Percentiles rank a stretch among this genome's conserved stretches.
Conservation (phyloP, 2,797 vertebrate species). For the Dicrostonyx torquatus region DNA sequence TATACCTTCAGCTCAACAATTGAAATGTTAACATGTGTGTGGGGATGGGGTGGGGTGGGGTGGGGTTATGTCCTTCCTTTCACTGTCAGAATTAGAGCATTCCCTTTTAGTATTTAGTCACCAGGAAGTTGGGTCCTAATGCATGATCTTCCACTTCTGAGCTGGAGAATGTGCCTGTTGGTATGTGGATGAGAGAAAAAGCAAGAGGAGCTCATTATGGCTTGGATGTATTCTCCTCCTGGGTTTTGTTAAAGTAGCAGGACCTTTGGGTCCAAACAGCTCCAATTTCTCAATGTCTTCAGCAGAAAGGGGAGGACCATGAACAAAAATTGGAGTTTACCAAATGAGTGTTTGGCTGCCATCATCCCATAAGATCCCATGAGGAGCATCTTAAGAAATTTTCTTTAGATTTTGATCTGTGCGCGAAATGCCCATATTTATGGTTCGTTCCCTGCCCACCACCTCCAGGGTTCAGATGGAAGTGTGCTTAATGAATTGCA, state of each 20-base stretch:
- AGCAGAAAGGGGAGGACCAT: background rate
- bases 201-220: background rate
- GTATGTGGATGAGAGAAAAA: background rate
- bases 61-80: background rate
- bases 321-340: conserved; percentile 20
- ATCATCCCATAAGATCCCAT: background rate
- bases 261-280: background rate
- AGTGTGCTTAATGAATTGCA: background rate
- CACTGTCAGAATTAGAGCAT: background rate
- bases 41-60: accelerated
- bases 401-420: background rate
- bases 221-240: background rate
- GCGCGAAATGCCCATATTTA: background rate
- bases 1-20: background rate
- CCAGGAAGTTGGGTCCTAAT: background rate
- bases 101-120: conserved; percentile 3
- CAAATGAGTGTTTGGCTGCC: background rate
- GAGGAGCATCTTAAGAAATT: conserved; percentile 7
- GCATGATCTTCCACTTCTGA: background rate
- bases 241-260: background rate
- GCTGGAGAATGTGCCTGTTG: background rate
- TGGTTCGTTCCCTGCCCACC: background rate
- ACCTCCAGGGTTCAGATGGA: background rate
- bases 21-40: background rate
- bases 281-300: background rate